Percentiles rank a stretch among this genome's conserved stretches.
These are phyloP conservation scores for Onychostoma macrolepis DNA, from an alignment of 2,113 vertebrate species.

Conservation along the genomic window DNA sequence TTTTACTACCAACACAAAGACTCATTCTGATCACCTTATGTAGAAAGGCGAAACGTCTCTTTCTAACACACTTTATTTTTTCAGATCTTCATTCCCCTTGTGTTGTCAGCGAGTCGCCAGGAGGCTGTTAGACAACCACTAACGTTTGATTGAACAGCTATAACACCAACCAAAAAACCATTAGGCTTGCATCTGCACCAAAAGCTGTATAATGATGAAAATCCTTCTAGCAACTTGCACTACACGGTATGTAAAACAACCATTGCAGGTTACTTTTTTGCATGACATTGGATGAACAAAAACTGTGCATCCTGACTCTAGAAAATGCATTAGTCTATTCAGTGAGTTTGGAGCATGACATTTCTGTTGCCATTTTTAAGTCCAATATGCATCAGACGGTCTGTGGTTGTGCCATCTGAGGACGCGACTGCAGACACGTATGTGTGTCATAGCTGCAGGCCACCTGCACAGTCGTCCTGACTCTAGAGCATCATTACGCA, in stretches of 20 bases:
- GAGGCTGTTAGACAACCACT: background rate
- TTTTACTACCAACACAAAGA: background rate
- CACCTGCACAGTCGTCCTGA: constrained; percentile 23
- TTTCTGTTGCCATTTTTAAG: background rate
- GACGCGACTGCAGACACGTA: background rate
- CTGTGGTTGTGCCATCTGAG: background rate
- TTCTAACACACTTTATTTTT: background rate
- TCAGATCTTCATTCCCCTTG: background rate
- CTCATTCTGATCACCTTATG: background rate
- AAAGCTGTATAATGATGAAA: background rate
- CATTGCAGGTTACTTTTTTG: background rate
- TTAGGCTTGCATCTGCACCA: background rate
- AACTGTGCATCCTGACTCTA: background rate
- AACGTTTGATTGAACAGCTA: background rate
- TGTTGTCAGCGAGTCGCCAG: too few species aligned
- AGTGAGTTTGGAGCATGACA: background rate
- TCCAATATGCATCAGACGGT: background rate
- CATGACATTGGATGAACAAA: background rate
- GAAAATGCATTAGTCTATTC: background rate
- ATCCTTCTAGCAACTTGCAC: background rate
- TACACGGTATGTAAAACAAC: background rate
- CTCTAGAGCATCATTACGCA: constrained; percentile 17
- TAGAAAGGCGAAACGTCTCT: background rate
- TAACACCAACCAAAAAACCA: background rate
- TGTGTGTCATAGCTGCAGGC: background rate